These are phyloP conservation scores for Papilio polytes DNA, from an alignment of 1,140 invertebrate genomes.

Conservation along the genomic window DNA sequence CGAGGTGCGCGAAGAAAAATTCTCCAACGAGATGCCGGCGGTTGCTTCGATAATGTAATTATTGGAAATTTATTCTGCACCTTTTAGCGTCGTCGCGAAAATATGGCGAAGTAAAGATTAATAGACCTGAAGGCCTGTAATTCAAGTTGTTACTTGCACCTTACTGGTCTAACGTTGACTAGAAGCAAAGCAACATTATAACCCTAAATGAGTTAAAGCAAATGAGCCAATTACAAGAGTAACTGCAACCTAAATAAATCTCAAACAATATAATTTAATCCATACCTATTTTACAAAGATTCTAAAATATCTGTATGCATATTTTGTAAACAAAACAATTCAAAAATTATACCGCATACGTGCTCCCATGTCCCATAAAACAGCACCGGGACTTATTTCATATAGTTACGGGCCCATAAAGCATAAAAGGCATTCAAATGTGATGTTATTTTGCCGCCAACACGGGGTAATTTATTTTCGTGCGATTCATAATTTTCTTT, in stretches of 20 bases:
- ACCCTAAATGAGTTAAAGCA: too few species aligned
- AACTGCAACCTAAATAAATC: too few species aligned
- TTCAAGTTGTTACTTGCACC: not conserved
- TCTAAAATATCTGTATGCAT: not conserved
- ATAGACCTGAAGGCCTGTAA: not conserved
- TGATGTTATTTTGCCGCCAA: conserved; percentile 84
- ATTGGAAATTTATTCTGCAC: conserved; percentile 80
- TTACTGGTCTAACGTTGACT: not conserved
- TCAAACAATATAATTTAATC: too few species aligned
- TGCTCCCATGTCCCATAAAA: conserved; percentile 79
- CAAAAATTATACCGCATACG: conserved; percentile 79
- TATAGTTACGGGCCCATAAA: conserved; percentile 82
- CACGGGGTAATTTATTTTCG: conserved; percentile 82
- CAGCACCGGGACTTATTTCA: conserved; percentile 77
- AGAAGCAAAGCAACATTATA: too few species aligned
- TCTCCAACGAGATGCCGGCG: conserved; percentile 64
- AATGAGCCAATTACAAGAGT: too few species aligned
- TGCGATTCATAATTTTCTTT: conserved; percentile 84
- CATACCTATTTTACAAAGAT: too few species aligned
- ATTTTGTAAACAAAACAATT: conserved; percentile 53
- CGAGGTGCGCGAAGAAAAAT: conserved; percentile 74
- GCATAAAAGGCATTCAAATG: conserved; percentile 84
- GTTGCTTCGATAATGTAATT: conserved; percentile 81
- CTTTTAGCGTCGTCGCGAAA: conserved; percentile 40
- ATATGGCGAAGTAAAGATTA: conserved; percentile 5